Conservation (phyloP, 2,113 vertebrate genomes). For the Neoarius graeffei region DNA sequence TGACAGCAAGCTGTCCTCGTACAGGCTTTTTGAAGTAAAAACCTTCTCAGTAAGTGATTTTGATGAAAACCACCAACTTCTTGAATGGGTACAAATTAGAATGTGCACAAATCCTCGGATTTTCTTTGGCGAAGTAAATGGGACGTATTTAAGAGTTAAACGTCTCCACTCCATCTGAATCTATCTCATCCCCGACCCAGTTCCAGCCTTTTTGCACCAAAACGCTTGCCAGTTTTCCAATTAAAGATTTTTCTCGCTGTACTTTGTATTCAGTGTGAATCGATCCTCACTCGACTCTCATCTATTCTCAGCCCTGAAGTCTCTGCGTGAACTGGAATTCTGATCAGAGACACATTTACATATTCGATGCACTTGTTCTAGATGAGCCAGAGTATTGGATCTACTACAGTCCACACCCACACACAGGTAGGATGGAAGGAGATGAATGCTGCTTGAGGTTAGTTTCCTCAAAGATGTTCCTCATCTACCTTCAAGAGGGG, state of each 20-base stretch:
- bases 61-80: background rate
- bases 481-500: background rate
- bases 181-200: background rate
- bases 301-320: slow-evolving; percentile 4
- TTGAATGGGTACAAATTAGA: background rate
- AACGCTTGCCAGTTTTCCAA: slow-evolving; percentile 19
- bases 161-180: background rate
- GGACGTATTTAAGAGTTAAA: background rate
- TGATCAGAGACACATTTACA: slow-evolving; percentile 16
- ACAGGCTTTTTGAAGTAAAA: background rate
- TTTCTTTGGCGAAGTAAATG: background rate
- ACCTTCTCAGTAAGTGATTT: background rate
- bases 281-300: background rate
- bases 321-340: slow-evolving; percentile 22
- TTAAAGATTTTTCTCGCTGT: slow-evolving; percentile 33
- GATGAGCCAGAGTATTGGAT: background rate
- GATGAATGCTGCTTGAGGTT: background rate
- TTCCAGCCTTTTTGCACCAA: background rate
- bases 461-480: background rate
- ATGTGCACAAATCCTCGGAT: background rate
- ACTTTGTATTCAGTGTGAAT: slow-evolving; percentile 17
- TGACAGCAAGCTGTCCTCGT: background rate
- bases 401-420: background rate
- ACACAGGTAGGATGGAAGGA: background rate
- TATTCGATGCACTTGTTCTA: slow-evolving; percentile 1